Percentiles rank a stretch among this genome's conserved stretches.
These are phyloP conservation scores for Temnothorax curvispinosus DNA, from an alignment of 1,140 invertebrate genomes.

Conservation along the genomic window DNA sequence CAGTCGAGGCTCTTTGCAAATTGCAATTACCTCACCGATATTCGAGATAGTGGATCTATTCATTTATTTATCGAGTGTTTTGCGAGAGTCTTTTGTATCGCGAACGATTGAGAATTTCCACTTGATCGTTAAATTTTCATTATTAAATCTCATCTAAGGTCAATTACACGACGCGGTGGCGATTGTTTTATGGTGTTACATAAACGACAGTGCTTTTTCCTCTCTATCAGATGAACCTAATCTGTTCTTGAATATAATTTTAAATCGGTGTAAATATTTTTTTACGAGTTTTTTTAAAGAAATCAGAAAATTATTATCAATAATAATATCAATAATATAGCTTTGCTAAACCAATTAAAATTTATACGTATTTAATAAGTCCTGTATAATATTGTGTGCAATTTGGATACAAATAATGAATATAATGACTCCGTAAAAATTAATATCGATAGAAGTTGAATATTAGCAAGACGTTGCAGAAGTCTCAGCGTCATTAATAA, in stretches of 20 bases:
- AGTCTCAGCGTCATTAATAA: slow-evolving; percentile 22
- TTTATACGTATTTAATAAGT: slow-evolving; percentile 3
- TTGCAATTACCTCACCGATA: slow-evolving; percentile 13
- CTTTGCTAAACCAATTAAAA: neutral
- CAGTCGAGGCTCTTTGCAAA: slow-evolving; percentile 30
- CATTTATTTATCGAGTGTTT: slow-evolving; percentile 16
- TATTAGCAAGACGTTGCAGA: neutral
- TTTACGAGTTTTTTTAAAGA: neutral
- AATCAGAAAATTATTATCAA: neutral
- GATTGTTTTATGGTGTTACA: neutral
- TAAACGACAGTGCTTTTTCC: neutral
- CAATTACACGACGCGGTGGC: neutral
- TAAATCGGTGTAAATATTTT: neutral
- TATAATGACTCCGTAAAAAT: neutral
- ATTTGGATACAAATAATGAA: neutral
- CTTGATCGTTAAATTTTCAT: slow-evolving; percentile 18
- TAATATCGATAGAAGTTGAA: slow-evolving; percentile 5
- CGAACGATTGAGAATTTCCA: neutral
- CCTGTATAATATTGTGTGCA: neutral
- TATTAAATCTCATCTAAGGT: neutral
- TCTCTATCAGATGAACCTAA: neutral
- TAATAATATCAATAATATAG: neutral
- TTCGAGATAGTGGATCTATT: slow-evolving; percentile 4
- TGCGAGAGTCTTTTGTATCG: neutral
- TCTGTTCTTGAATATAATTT: neutral